These are phyloP conservation scores for Anticlea derivata DNA, from an alignment of 2,888 invertebrate species.

Conservation along the genomic window DNA sequence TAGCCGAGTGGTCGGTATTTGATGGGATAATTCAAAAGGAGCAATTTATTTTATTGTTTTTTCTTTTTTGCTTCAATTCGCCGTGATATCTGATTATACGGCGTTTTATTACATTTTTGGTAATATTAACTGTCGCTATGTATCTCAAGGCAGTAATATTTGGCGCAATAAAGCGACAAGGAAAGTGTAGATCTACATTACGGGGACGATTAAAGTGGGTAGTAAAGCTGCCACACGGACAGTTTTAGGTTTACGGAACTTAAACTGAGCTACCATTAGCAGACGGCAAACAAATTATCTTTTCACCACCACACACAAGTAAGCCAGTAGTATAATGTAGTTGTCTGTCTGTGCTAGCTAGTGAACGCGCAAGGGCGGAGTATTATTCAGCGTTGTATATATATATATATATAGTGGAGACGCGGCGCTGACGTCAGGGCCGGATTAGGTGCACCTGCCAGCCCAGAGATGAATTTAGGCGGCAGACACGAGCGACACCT, in stretches of 20 bases:
- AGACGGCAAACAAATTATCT: slow-evolving; percentile 38
- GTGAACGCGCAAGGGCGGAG: slow-evolving; percentile 47
- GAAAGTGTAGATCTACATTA: slow-evolving; percentile 33
- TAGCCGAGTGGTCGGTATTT: slow-evolving; percentile 61
- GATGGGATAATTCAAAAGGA: slow-evolving; percentile 65
- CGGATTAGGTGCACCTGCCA: slow-evolving; percentile 75
- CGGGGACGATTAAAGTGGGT: slow-evolving; percentile 30
- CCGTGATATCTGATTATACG: slow-evolving; percentile 35
- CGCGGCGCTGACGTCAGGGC: slow-evolving; percentile 56
- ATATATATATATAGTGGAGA: slow-evolving; percentile 38
- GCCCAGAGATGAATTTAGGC: slow-evolving; percentile 73
- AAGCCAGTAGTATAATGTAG: slow-evolving; percentile 43
- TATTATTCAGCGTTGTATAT: slow-evolving; percentile 49
- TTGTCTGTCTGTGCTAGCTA: slow-evolving; percentile 47
- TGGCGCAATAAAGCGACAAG: slow-evolving; percentile 31
- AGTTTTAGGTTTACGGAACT: slow-evolving; percentile 29
- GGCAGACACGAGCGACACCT: slow-evolving; percentile 75
- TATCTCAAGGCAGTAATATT: slow-evolving; percentile 35
- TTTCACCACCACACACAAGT: slow-evolving; percentile 30
- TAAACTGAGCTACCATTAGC: slow-evolving; percentile 21
- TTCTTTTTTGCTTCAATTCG: slow-evolving; percentile 54
- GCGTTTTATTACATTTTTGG: slow-evolving; percentile 38
- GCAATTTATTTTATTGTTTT: slow-evolving; percentile 62
- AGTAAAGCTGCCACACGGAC: slow-evolving; percentile 29
- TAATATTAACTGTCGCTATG: slow-evolving; percentile 38